phyloP scores from a whole-genome alignment of 2,797 vertebrate genomes.

The Phoebastria nigripes region DNA sequence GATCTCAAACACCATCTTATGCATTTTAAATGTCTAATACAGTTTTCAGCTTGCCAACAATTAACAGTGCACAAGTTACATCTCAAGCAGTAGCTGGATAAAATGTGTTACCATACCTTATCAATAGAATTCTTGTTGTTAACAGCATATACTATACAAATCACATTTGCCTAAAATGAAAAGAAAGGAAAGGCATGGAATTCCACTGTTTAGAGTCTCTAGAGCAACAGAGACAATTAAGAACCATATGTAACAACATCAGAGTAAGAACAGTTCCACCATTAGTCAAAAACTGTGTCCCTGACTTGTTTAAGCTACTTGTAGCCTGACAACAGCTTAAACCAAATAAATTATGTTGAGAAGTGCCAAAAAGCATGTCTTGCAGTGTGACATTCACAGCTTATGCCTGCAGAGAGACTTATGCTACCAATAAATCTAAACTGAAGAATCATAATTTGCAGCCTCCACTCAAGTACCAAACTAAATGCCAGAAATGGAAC shows the following conservation, averaged over 20 bases:
- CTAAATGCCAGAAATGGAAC: neutral
- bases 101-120: constrained; percentile 72
- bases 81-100: neutral
- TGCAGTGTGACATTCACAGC: neutral
- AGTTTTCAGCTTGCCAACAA: neutral
- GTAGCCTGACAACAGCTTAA: neutral
- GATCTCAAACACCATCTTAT: neutral
- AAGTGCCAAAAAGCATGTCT: neutral
- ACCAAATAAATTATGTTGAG: neutral
- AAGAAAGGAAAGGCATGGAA: neutral
- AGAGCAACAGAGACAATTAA: neutral
- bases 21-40: neutral
- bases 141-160: constrained; percentile 84
- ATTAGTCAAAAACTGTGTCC: neutral
- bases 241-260: neutral
- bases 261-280: neutral
- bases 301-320: neutral
- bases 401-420: neutral
- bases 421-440: neutral
- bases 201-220: neutral
- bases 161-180: constrained; percentile 80
- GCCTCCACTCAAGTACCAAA: neutral
- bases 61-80: neutral
- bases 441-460: neutral
- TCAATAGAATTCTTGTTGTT: constrained; percentile 85